Base-by-base conservation (phyloP, 2,888 invertebrate genomes). In the Lithophane ornitopus region DNA sequence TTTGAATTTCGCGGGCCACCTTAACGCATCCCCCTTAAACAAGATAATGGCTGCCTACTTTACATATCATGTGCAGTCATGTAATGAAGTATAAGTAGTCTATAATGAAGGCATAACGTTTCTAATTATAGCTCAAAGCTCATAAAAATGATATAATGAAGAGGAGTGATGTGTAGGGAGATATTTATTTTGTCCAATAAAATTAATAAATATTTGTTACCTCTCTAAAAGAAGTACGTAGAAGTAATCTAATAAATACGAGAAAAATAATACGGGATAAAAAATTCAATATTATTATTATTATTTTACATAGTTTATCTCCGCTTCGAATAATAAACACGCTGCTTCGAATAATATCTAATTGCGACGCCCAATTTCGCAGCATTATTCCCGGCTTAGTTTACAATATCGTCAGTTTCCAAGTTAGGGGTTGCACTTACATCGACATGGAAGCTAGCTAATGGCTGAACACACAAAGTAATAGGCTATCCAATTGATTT, bases 401-500 rank as follows among this genome's bases (percentile, higher is more conserved):
- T 71, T 72, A 80, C 75, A 75, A 78, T 76, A 86, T 78, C 78
- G 66, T 58, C 72, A 74, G 75, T 84, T 81, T 69, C 82, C 70
- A 80, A 88, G 85, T 88, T 88, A 89, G 90, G 80, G 82, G 84
- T 70, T 87, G 83, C 87, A 90, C 87, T 85, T 82, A 88, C 78
- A 82, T 82, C 77, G 82, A 84, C 88, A 77, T 85, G 87, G 89
- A 88, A 81, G 85, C 91, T 80, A 87, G 91, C 93, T 94, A 94
- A 94, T 93, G 91, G 93, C 85, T 92, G 90, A 91, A 86, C 92
- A 94, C 90, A 93, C 93, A 94, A 91, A 91, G 92, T 93, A 93
- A 94, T 93, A 92, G 93, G 86, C 91, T 90, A 90, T 92, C 90
- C 91, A 89, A 91, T 92, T 94, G 95, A 95, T 95, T 95, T 94